A percentile compares a stretch with the other conserved stretches of the same genome.
phyloP scores from a whole-genome alignment of 2,113 vertebrate species.

The Nematolebias whitei region DNA sequence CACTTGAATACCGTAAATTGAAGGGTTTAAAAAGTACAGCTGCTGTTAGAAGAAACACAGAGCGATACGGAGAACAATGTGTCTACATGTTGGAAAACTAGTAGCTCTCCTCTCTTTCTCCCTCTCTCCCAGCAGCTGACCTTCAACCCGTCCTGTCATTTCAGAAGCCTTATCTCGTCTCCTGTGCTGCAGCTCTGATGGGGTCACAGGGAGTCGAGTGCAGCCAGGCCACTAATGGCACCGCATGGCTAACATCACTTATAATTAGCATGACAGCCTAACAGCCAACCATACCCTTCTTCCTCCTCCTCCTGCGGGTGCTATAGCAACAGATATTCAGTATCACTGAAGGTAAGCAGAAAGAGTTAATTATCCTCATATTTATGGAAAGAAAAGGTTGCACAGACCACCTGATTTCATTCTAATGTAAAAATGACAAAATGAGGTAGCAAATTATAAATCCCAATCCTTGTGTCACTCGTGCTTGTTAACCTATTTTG shows the following conservation, averaged over 20 bases:
- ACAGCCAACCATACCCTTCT: conserved; percentile 26
- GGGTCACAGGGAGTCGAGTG: conserved; percentile 49
- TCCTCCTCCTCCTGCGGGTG: conserved; percentile 33
- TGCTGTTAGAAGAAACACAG: conserved; percentile 2
- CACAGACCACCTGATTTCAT: too few species aligned
- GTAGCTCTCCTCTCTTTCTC: conserved; percentile 4
- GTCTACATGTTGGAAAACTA: conserved; percentile 44
- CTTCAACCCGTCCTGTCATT: conserved; percentile 57
- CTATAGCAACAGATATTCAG: conserved; percentile 57
- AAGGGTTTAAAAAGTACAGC: conserved; percentile 4
- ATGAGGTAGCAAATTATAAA: conserved; percentile 41
- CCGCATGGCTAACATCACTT: conserved; percentile 68
- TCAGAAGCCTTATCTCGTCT: conserved; percentile 35
- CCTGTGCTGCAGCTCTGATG: conserved; percentile 26
- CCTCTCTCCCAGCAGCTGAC: conserved; percentile 30
- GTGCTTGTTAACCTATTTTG: conserved; percentile 34
- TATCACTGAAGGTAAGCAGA: background rate
- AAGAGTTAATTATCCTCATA: conserved; percentile 43
- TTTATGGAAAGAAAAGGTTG: conserved; percentile 14
- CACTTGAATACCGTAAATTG: background rate
- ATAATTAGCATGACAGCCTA: conserved; percentile 70
- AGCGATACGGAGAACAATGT: conserved; percentile 22
- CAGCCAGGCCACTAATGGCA: conserved; percentile 59
- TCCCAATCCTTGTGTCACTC: conserved; percentile 27
- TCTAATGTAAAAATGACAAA: background rate